Conservation (phyloP, 2,797 vertebrate genomes). For the Cryptoprocta ferox region DNA sequence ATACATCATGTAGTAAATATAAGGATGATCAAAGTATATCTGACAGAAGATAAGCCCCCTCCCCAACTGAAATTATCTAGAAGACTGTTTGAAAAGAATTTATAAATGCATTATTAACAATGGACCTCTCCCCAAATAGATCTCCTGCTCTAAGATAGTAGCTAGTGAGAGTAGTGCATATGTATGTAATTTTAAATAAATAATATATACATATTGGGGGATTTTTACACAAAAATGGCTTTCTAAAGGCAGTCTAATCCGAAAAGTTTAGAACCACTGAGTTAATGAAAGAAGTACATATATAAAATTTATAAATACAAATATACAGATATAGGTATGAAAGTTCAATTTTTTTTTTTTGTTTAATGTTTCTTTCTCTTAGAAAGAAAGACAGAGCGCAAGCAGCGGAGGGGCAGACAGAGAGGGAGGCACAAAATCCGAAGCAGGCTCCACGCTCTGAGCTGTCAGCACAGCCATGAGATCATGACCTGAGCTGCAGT, state of each 20-base stretch:
- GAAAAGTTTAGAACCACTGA: background rate
- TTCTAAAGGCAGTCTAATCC: background rate
- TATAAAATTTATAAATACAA: slow-evolving; percentile 23
- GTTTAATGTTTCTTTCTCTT: too few relatives aligned
- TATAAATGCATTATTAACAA: slow-evolving; percentile 42
- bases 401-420: too few relatives aligned
- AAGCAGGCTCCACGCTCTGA: too few relatives aligned
- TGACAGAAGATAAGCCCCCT: background rate
- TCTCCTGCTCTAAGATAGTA: background rate
- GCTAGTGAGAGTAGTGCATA: background rate
- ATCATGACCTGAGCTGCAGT: too few relatives aligned
- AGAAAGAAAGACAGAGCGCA: too few relatives aligned
- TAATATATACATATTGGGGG: background rate
- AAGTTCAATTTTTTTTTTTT: background rate
- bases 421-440: too few relatives aligned
- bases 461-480: too few relatives aligned
- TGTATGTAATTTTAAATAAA: background rate
- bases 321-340: background rate
- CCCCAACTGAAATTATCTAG: slow-evolving; percentile 29
- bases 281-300: background rate
- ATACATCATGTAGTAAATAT: background rate
- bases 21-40: background rate
- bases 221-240: background rate
- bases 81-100: background rate
- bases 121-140: background rate